Conservation (phyloP, 2,797 vertebrate species). For the Cottoperca gobio region DNA sequence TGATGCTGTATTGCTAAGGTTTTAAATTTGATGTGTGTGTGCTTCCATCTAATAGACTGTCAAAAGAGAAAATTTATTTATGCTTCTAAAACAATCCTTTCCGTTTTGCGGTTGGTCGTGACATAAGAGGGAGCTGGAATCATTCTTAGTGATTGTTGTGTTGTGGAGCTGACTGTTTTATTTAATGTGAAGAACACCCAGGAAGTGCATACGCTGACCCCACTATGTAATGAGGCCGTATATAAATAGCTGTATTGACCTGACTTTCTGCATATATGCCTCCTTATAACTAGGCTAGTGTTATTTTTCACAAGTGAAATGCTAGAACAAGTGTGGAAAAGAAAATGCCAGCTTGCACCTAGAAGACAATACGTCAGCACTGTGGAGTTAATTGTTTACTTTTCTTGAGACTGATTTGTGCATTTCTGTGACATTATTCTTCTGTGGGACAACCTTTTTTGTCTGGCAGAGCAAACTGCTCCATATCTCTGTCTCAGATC, state of each 20-base stretch:
- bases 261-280: conserved; percentile 75
- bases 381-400: conserved; percentile 75
- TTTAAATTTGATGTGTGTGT: conserved; percentile 56
- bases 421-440: conserved; percentile 66
- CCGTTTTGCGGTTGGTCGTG: conserved; percentile 37
- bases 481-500: conserved; percentile 70
- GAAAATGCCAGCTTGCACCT: conserved; percentile 69
- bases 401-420: conserved; percentile 69
- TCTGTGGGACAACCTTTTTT: conserved; percentile 47
- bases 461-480: conserved; percentile 62
- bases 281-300: conserved; percentile 68
- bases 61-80: conserved; percentile 59
- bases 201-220: conserved; percentile 69
- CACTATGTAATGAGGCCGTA: conserved; percentile 77
- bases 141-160: conserved; percentile 17
- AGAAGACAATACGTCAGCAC: conserved; percentile 74
- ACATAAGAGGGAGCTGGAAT: conserved; percentile 24
- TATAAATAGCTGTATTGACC: conserved; percentile 83
- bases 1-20: conserved; percentile 30
- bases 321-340: conserved; percentile 67
- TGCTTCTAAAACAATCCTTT: conserved; percentile 45
- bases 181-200: conserved; percentile 68
- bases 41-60: conserved; percentile 55
- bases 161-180: conserved; percentile 38
- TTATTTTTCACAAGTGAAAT: conserved; percentile 77